These are phyloP conservation scores for Baccha elongata DNA, from an alignment of 2,888 invertebrate species.

Conservation along the genomic window DNA sequence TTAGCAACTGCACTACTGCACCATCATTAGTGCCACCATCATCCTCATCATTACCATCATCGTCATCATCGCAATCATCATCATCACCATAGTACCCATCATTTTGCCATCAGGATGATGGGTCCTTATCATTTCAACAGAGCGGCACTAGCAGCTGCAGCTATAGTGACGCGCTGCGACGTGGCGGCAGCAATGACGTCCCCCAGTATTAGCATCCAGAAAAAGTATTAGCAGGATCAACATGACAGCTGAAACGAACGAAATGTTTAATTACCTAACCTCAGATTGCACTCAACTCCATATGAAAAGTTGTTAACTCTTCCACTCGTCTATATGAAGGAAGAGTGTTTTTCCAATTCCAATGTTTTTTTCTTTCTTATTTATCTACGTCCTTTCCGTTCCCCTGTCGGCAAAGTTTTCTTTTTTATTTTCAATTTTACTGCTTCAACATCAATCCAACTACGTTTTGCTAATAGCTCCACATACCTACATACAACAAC, in stretches of 20 bases:
- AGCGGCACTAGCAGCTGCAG: constrained; percentile 16
- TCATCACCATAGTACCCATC: constrained; percentile 30
- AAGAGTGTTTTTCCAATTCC: constrained; percentile 34
- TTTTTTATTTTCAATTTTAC: constrained; percentile 50
- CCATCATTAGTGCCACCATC: constrained; percentile 69
- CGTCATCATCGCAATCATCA: constrained; percentile 10
- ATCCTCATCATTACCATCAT: constrained; percentile 38
- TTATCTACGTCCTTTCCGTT: background rate
- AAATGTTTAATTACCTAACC: constrained; percentile 77
- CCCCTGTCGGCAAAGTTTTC: background rate
- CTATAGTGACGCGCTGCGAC: background rate
- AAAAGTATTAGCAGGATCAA: constrained; percentile 70
- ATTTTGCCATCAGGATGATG: constrained; percentile 38
- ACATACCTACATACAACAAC: constrained; percentile 35
- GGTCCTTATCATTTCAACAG: constrained; percentile 52
- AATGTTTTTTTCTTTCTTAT: constrained; percentile 2
- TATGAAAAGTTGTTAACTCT: constrained; percentile 75
- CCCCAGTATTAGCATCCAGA: constrained; percentile 49
- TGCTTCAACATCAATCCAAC: constrained; percentile 71
- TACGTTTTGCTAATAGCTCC: constrained; percentile 64
- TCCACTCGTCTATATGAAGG: constrained; percentile 59
- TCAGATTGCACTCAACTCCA: constrained; percentile 76
- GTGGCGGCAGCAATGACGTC: background rate
- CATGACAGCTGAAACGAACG: constrained; percentile 70
- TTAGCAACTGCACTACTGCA: constrained; percentile 66